phyloP scores from a whole-genome alignment of 30 jellyfish, hydroid and myxozoan genomes.

The Turritopsis dohrnii region DNA sequence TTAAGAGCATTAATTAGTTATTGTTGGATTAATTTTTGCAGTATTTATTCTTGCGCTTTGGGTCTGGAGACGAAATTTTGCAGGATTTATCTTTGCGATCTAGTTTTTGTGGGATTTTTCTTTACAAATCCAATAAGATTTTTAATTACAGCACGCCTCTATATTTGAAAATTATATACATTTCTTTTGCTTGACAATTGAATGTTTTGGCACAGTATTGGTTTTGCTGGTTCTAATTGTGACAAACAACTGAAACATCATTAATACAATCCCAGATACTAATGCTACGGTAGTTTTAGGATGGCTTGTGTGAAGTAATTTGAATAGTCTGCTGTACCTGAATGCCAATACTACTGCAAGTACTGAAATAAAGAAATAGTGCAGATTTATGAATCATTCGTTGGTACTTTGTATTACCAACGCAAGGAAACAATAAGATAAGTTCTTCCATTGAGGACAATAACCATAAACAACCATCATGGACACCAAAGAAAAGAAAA shows the following conservation, averaged over 20 bases:
- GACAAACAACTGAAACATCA: not conserved
- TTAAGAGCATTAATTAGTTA: too few species aligned
- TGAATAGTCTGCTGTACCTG: conserved; percentile 3
- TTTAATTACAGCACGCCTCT: not conserved
- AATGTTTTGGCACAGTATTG: not conserved
- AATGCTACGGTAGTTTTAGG: not conserved
- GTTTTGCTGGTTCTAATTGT: not conserved
- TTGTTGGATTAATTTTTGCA: too few species aligned
- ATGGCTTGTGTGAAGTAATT: conserved; percentile 7
- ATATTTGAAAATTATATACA: too few species aligned
- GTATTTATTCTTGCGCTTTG: too few species aligned
- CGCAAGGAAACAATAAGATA: not conserved
- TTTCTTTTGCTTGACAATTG: not conserved
- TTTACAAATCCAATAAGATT: too few species aligned
- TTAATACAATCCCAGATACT: not conserved
- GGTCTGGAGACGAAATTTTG: too few species aligned
- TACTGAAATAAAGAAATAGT: conserved; percentile 12
- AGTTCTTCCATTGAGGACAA: not conserved
- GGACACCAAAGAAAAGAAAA: not conserved
- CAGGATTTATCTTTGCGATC: too few species aligned
- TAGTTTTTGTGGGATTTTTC: too few species aligned
- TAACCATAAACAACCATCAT: not conserved
- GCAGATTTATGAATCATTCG: not conserved
- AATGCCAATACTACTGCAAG: not conserved
- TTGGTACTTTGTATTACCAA: conserved; percentile 1